Conservation (phyloP, 2,888 invertebrate species). For the Coelopa pilipes region DNA sequence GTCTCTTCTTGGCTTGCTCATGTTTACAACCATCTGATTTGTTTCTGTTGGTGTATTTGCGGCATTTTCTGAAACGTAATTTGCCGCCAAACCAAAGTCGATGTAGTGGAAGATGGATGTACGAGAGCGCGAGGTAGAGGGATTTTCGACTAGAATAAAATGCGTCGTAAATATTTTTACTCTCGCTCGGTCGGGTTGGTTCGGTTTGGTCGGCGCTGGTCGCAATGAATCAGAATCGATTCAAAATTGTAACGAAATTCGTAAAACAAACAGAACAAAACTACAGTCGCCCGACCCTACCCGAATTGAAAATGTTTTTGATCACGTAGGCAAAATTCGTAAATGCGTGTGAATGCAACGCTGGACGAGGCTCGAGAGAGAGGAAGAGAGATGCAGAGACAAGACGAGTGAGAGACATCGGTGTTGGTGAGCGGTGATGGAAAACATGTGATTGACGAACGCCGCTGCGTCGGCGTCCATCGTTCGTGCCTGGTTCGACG, state of each 20-base stretch:
- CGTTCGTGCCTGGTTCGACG: too few relatives aligned
- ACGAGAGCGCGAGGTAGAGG: too few relatives aligned
- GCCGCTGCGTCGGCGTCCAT: background rate
- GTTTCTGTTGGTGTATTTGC: background rate
- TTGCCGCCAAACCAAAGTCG: background rate
- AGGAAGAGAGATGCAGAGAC: background rate
- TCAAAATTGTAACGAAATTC: too few relatives aligned
- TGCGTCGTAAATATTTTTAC: background rate
- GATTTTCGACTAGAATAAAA: background rate
- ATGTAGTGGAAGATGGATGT: background rate
- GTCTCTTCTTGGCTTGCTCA: background rate
- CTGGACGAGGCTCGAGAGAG: conserved; percentile 26
- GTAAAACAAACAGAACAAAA: too few relatives aligned
- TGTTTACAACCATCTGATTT: background rate
- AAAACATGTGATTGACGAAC: conserved; percentile 30
- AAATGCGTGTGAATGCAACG: conserved; percentile 21
- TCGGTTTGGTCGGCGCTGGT: too few relatives aligned
- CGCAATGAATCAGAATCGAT: too few relatives aligned
- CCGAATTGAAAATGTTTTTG: conserved; percentile 15
- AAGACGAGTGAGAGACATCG: too few relatives aligned
- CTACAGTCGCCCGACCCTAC: too few relatives aligned
- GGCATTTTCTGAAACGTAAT: conserved; percentile 13
- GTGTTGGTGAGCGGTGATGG: too few relatives aligned
- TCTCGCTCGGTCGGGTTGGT: too few relatives aligned
- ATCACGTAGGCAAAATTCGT: conserved; percentile 34